These are phyloP conservation scores for Melipona beecheii DNA, from an alignment of 2,888 invertebrate genomes.

Conservation along the genomic window DNA sequence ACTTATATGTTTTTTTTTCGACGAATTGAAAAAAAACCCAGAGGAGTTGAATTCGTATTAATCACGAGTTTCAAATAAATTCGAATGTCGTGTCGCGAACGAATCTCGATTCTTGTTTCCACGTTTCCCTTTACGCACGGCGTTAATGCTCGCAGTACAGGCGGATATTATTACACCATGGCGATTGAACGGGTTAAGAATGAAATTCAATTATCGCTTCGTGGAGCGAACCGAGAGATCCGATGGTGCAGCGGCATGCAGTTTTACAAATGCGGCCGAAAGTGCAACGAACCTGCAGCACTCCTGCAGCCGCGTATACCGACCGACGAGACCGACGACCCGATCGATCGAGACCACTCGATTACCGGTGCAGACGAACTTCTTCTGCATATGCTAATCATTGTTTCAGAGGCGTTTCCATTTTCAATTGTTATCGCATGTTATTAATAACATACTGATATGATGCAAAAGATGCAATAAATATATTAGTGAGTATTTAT, in stretches of 20 bases:
- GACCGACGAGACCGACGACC: constrained; percentile 56
- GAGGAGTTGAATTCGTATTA: background rate
- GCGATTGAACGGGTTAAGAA: constrained; percentile 50
- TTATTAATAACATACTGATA: no score
- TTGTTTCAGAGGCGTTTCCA: constrained; percentile 29
- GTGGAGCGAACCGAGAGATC: constrained; percentile 35
- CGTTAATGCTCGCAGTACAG: background rate
- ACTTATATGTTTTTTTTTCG: no score
- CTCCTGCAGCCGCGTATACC: constrained; percentile 66
- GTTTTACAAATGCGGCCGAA: constrained; percentile 70
- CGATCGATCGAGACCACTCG: constrained; percentile 69
- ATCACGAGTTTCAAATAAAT: background rate
- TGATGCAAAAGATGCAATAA: background rate
- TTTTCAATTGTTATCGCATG: background rate
- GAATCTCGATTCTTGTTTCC: background rate
- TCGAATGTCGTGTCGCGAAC: background rate
- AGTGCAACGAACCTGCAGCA: constrained; percentile 68
- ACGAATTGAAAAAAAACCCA: background rate
- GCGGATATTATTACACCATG: constrained; percentile 26
- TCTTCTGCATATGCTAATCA: constrained; percentile 61
- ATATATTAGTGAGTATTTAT: background rate
- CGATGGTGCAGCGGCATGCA: constrained; percentile 61
- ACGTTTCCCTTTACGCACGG: background rate
- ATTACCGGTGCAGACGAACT: constrained; percentile 60
- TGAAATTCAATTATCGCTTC: constrained; percentile 55